Conservation (phyloP, 2,888 invertebrate genomes). For the Tachystola acroxantha region DNA sequence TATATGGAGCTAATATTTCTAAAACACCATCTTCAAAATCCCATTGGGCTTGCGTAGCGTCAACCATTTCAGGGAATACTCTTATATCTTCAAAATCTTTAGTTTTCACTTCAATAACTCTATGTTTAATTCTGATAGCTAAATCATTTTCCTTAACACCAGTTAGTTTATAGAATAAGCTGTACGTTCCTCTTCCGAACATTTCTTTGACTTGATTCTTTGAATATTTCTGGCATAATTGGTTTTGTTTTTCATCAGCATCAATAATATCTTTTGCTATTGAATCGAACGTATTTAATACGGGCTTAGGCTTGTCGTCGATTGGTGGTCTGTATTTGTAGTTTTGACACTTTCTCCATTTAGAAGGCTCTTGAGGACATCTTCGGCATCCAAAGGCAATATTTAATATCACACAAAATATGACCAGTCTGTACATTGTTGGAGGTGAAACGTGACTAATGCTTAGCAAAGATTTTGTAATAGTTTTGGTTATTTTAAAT, state of each 20-base stretch:
- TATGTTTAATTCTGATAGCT: conserved; percentile 3
- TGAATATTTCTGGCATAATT: neutral
- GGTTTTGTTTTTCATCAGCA: neutral
- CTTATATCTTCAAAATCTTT: neutral
- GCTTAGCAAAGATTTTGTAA: too few relatives aligned
- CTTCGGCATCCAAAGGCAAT: too few relatives aligned
- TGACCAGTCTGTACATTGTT: too few relatives aligned
- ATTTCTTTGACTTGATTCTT: neutral
- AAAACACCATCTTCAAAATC: neutral
- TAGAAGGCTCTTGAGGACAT: too few relatives aligned
- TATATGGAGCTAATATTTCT: neutral
- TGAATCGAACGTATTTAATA: neutral
- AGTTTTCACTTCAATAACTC: conserved; percentile 4
- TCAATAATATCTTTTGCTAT: neutral
- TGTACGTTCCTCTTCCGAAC: too few relatives aligned
- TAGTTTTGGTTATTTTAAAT: too few relatives aligned
- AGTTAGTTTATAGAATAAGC: neutral
- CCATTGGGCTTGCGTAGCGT: neutral
- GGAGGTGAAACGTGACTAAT: too few relatives aligned
- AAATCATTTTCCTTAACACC: neutral
- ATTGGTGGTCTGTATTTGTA: neutral
- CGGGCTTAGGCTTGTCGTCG: neutral
- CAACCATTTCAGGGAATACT: neutral
- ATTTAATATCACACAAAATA: too few relatives aligned
- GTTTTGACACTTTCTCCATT: too few relatives aligned